These are phyloP conservation scores for Siderastrea siderea DNA, from an alignment of 92 coral and sea anemone species.

Conservation along the genomic window DNA sequence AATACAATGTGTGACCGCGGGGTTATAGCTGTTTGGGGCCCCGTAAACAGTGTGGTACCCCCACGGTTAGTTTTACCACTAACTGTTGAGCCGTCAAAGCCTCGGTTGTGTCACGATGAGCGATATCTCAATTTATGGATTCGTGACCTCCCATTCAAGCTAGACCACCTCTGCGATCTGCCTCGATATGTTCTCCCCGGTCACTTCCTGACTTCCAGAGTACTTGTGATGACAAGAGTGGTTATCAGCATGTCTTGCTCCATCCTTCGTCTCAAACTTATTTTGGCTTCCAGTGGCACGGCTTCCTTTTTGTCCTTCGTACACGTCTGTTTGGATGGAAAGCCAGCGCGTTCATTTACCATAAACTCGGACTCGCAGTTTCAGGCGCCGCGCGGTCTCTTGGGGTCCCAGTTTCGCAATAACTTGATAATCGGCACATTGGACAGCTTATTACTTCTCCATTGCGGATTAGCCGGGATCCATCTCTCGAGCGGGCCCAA, in stretches of 20 bases:
- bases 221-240: slow-evolving; percentile 39
- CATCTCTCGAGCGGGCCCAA: slow-evolving; percentile 28
- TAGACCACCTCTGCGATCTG: slow-evolving; percentile 1
- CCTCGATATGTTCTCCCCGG: not conserved
- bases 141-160: slow-evolving; percentile 9
- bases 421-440: slow-evolving; percentile 52
- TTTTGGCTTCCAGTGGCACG: slow-evolving; percentile 54
- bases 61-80: not conserved
- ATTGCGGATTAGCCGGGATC: not conserved
- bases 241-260: slow-evolving; percentile 51
- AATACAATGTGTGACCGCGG: not conserved
- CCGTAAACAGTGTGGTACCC: not conserved
- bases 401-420: slow-evolving; percentile 58
- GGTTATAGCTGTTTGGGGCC: not conserved
- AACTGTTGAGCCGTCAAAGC: not conserved
- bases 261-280: slow-evolving; percentile 41
- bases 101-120: slow-evolving; percentile 2
- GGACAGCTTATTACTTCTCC: slow-evolving; percentile 25
- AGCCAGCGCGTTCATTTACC: slow-evolving; percentile 35
- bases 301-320: slow-evolving; percentile 46
- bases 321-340: slow-evolving; percentile 43
- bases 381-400: slow-evolving; percentile 44
- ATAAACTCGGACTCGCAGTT: slow-evolving; percentile 47
- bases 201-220: slow-evolving; percentile 5
- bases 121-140: not conserved